Evolutionary conservation across 2,113 vertebrate genomes (phyloP).

Genomic region (Guaruba guarouba): DNA sequence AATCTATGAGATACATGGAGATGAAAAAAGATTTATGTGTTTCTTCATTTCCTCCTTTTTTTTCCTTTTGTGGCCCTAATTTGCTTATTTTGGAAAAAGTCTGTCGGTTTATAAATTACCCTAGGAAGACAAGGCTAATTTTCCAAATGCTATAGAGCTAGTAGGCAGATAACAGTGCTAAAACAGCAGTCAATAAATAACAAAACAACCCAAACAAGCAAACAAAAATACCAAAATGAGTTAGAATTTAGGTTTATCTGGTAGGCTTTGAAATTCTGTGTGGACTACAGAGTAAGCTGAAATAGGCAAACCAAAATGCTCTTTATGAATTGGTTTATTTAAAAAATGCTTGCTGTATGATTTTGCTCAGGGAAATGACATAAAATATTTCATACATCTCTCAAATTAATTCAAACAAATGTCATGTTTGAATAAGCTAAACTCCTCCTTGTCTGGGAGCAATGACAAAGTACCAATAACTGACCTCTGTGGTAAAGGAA

Average conservation of each 20-base stretch:
- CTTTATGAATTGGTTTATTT: not conserved
- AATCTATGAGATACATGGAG: not conserved
- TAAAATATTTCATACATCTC: not conserved
- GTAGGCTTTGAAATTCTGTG: not conserved
- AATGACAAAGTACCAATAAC: not conserved
- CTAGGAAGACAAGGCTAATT: not conserved
- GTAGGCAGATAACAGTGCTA: not conserved
- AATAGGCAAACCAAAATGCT: not conserved
- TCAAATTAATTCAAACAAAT: not conserved
- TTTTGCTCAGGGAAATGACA: not conserved
- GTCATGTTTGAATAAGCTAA: not conserved
- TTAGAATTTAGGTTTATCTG: not conserved
- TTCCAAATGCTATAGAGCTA: not conserved
- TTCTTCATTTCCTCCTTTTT: not conserved
- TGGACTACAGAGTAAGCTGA: not conserved
- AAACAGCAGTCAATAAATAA: not conserved
- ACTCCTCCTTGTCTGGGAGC: not conserved
- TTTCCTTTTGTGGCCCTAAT: not conserved
- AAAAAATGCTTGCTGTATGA: not conserved
- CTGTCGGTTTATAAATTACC: not conserved
- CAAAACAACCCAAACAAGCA: not conserved
- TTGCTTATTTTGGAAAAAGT: not conserved
- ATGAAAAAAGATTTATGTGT: not conserved
- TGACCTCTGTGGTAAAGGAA: not conserved
- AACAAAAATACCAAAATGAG: not conserved